These are phyloP conservation scores for Lepilemur ruficaudatus DNA, from an alignment of 2,797 vertebrate species.

Conservation along the genomic window DNA sequence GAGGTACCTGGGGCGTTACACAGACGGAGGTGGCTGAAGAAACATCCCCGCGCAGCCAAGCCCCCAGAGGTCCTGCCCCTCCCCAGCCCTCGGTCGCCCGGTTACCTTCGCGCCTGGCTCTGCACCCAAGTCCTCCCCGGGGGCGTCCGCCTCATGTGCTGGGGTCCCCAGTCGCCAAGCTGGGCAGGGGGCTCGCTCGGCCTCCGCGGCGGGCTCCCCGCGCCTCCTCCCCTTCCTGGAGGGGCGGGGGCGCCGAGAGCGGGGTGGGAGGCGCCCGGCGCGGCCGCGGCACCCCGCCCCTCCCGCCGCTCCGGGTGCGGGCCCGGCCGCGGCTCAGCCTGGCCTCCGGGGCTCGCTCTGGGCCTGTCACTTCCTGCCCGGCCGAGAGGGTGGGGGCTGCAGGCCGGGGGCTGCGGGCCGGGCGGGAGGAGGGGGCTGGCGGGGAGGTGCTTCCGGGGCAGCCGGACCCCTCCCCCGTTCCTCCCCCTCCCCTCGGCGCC, in stretches of 20 bases:
- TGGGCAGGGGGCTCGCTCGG: slow-evolving; percentile 54
- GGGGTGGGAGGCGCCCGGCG: slow-evolving; percentile 57
- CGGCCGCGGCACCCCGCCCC: slow-evolving; percentile 63
- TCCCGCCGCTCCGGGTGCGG: slow-evolving; percentile 56
- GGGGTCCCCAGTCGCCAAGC: slow-evolving; percentile 32
- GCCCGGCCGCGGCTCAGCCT: slow-evolving; percentile 67
- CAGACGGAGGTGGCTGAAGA: slow-evolving; percentile 8
- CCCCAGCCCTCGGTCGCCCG: slow-evolving; percentile 51
- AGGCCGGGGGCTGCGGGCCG: slow-evolving; percentile 61
- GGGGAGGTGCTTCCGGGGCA: slow-evolving; percentile 83
- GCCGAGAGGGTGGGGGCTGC: slow-evolving; percentile 46
- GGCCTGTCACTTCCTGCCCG: slow-evolving; percentile 82
- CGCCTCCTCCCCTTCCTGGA: slow-evolving; percentile 73
- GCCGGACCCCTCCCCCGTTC: slow-evolving; percentile 54
- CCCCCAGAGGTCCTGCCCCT: slow-evolving; percentile 61
- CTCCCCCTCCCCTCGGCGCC: slow-evolving; percentile 6
- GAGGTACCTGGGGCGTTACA: slow-evolving; percentile 66
- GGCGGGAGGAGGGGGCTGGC: slow-evolving; percentile 63
- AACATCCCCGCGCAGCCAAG: slow-evolving; percentile 47
- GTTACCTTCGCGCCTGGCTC: slow-evolving; percentile 72
- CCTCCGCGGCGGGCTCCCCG: slow-evolving; percentile 64
- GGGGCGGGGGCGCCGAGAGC: slow-evolving; percentile 71
- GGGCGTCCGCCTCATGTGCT: slow-evolving; percentile 63
- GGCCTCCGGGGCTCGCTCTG: slow-evolving; percentile 55
- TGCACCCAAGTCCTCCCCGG: slow-evolving; percentile 17